A percentile compares a stretch with the other conserved stretches of the same genome.
phyloP scores from a whole-genome alignment of 2,797 vertebrate genomes.

The Chromobotia macracanthus region DNA sequence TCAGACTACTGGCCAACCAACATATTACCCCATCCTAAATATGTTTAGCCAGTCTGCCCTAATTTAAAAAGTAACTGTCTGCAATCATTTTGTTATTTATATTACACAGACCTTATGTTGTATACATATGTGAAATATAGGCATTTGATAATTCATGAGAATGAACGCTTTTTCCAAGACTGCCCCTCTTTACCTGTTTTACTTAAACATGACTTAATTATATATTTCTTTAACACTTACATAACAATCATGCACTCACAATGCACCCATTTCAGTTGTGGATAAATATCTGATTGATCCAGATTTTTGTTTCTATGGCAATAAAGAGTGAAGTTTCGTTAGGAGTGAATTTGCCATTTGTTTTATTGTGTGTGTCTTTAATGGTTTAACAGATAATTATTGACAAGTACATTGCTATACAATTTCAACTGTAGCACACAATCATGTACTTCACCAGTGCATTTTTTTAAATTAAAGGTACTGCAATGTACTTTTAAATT shows the following conservation, averaged over 20 bases:
- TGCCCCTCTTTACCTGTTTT: neutral
- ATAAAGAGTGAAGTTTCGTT: slow-evolving; percentile 11
- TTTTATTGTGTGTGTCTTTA: neutral
- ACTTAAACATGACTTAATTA: neutral
- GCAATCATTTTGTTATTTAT: neutral
- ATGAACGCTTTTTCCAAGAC: neutral
- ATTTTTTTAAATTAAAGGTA: neutral
- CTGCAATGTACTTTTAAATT: neutral
- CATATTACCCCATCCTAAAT: neutral
- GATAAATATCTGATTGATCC: slow-evolving; percentile 19
- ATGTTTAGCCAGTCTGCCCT: neutral
- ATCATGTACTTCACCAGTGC: neutral
- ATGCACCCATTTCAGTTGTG: too few relatives aligned
- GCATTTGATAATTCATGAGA: neutral
- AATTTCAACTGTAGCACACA: neutral
- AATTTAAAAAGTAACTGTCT: neutral
- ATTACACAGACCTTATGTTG: neutral
- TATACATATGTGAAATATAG: neutral
- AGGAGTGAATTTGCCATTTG: slow-evolving; percentile 8
- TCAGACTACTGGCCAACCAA: neutral
- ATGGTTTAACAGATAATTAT: neutral
- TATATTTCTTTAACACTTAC: neutral
- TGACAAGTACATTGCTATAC: neutral
- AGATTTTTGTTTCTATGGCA: slow-evolving; percentile 21
- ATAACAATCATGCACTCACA: too few relatives aligned